Conservation (phyloP, 2,797 vertebrate species). For the Muscicapa comitata region DNA sequence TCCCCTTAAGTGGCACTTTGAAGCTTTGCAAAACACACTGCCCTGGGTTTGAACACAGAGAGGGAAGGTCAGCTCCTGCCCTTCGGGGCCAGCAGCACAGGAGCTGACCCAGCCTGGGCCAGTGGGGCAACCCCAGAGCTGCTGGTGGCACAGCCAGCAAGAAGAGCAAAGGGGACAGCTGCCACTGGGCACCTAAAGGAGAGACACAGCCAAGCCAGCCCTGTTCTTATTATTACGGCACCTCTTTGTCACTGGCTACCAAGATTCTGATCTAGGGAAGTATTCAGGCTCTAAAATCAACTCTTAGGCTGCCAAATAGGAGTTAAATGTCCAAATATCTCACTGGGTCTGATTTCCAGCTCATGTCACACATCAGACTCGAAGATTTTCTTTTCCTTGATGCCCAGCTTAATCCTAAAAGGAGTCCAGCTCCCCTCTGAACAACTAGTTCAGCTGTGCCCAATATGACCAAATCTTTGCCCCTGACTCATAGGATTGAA, state of each 20-base stretch:
- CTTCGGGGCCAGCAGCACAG: background rate
- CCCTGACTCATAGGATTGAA: background rate
- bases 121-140: fast-evolving
- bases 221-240: fast-evolving
- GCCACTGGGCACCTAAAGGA: background rate
- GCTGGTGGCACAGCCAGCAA: fast-evolving
- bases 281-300: background rate
- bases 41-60: background rate
- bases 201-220: background rate
- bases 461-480: background rate
- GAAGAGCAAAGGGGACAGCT: background rate
- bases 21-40: conserved; percentile 61
- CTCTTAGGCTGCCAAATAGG: background rate
- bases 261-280: background rate
- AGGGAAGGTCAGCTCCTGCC: background rate
- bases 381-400: background rate
- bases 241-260: background rate
- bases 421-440: background rate
- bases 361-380: background rate
- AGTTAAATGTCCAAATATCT: background rate
- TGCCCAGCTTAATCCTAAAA: background rate
- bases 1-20: conserved; percentile 72
- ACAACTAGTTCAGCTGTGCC: background rate
- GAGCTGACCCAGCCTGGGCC: fast-evolving
- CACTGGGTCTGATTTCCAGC: background rate